A percentile compares a stretch with the other conserved stretches of the same genome.
phyloP scores from a whole-genome alignment of 2,113 vertebrate genomes.

The Sigmodon hispidus region DNA sequence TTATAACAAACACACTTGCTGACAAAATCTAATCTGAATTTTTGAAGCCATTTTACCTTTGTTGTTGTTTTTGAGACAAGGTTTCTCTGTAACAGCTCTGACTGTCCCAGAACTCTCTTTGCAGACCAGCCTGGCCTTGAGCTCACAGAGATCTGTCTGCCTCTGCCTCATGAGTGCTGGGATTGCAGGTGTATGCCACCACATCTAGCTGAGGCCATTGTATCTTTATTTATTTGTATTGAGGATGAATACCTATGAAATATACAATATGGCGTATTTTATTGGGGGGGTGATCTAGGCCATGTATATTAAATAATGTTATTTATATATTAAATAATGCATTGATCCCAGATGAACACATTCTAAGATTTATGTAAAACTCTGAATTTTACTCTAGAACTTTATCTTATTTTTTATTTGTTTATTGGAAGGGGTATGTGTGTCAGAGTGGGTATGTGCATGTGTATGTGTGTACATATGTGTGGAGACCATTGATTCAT shows the following conservation, averaged over 20 bases:
- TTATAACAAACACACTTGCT: not conserved
- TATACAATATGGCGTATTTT: not conserved
- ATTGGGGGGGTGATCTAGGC: not conserved
- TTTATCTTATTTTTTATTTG: not conserved
- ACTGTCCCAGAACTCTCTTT: too few species aligned
- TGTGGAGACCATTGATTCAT: not conserved
- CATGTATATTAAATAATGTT: not conserved
- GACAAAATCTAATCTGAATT: not conserved
- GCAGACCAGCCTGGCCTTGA: too few species aligned
- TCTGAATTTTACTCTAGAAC: not conserved
- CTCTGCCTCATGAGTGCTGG: not conserved
- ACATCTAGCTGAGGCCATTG: not conserved
- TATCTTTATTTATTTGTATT: not conserved
- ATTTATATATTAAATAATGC: constrained; percentile 7
- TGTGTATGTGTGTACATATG: not conserved
- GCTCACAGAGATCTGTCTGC: not conserved
- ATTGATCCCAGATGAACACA: not conserved
- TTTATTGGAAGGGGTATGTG: not conserved
- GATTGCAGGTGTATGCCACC: not conserved
- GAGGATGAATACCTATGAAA: not conserved
- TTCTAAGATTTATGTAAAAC: constrained; percentile 46
- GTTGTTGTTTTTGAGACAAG: too few species aligned
- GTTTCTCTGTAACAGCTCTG: too few species aligned
- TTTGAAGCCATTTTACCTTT: not conserved
- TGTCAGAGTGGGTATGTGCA: not conserved